Evolutionary conservation across 2,888 invertebrate genomes (phyloP).

Genomic region (Torymus texanus): DNA sequence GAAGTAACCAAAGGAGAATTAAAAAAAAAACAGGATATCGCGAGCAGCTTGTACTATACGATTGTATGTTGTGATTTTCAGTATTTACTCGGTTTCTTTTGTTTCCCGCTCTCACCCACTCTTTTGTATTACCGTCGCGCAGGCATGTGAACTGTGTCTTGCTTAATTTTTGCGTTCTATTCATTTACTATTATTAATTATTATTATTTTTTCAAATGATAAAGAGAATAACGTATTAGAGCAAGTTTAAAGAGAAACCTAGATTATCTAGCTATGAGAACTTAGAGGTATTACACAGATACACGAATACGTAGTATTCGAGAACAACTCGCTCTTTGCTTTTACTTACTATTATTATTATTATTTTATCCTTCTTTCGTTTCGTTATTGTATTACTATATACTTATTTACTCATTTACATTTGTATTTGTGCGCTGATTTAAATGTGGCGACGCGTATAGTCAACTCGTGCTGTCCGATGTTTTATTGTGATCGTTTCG

Average conservation of each 20-base stretch:
- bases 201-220: conserved; percentile 35
- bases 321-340: conserved; percentile 47
- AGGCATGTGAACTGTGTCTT: background rate
- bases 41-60: conserved; percentile 56
- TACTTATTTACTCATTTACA: conserved; percentile 45
- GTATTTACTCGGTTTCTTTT: conserved; percentile 51
- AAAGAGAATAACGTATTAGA: conserved; percentile 29
- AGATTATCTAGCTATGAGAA: conserved; percentile 35
- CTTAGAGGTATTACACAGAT: conserved; percentile 16
- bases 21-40: conserved; percentile 48
- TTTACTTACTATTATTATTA: conserved; percentile 27
- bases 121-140: conserved; percentile 48
- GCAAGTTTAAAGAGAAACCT: conserved; percentile 33
- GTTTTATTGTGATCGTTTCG: conserved; percentile 54
- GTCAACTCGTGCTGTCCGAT: conserved; percentile 47
- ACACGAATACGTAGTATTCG: conserved; percentile 33
- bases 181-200: background rate
- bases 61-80: conserved; percentile 55
- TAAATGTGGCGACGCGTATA: conserved; percentile 48
- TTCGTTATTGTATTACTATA: conserved; percentile 39
- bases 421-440: conserved; percentile 47
- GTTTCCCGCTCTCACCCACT: conserved; percentile 9
- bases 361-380: conserved; percentile 31
- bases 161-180: conserved; percentile 50
- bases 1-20: conserved; percentile 46